A percentile compares a stretch with the other conserved stretches of the same genome.
Conservation (phyloP, 2,888 invertebrate species). For the Rhaphigaster nebulosa region DNA sequence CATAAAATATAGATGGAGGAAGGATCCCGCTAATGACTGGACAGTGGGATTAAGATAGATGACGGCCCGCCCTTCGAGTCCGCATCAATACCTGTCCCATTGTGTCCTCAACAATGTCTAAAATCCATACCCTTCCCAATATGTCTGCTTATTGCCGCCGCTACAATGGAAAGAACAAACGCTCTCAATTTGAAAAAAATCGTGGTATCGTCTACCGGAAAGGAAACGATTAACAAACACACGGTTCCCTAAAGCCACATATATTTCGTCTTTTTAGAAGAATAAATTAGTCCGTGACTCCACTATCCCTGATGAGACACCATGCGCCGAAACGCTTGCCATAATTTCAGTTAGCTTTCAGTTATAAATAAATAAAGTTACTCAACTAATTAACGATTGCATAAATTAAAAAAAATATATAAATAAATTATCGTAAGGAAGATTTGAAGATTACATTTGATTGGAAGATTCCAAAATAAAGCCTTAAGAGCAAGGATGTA, state of each 20-base stretch:
- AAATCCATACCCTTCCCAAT: background rate
- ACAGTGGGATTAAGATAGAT: constrained; percentile 16
- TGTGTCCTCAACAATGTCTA: constrained; percentile 8
- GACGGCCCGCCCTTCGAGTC: background rate
- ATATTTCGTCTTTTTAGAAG: too few relatives aligned
- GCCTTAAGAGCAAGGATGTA: too few relatives aligned
- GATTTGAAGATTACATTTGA: too few relatives aligned
- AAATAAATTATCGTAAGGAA: too few relatives aligned
- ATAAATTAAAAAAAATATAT: too few relatives aligned
- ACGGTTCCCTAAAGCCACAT: background rate
- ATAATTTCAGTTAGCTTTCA: too few relatives aligned
- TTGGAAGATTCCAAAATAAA: too few relatives aligned
- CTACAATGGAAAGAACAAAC: background rate
- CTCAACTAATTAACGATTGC: too few relatives aligned
- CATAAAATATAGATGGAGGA: constrained; percentile 19
- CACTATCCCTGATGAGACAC: too few relatives aligned
- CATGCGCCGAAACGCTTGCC: too few relatives aligned
- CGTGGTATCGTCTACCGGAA: background rate
- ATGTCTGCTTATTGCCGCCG: constrained; percentile 22
- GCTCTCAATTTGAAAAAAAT: background rate
- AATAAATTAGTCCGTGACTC: too few relatives aligned
- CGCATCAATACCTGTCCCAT: constrained; percentile 21
- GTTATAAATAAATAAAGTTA: too few relatives aligned
- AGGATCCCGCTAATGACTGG: background rate
- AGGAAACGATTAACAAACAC: accelerated